phyloP scores from a whole-genome alignment of 1,140 invertebrate species.

The Xylocopa sonorina region DNA sequence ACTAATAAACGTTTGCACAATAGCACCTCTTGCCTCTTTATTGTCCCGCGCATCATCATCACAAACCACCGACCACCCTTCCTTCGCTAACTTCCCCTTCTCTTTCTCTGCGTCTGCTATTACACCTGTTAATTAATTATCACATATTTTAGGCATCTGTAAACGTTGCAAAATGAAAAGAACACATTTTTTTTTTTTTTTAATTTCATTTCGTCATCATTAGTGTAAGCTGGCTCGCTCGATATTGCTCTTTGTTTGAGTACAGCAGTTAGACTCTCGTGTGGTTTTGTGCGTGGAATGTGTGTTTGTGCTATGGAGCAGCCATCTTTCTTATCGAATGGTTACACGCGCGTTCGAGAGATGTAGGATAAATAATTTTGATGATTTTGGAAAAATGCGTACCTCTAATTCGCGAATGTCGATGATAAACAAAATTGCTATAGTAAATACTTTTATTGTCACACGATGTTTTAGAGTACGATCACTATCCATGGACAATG shows the following conservation, averaged over 20 bases:
- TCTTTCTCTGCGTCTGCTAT: conserved; percentile 82
- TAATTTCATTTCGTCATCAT: conserved; percentile 77
- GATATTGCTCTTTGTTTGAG: conserved; percentile 73
- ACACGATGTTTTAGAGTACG: too few species aligned
- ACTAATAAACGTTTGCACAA: conserved; percentile 67
- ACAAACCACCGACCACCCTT: conserved; percentile 82
- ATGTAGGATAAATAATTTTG: too few species aligned
- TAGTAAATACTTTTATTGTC: too few species aligned
- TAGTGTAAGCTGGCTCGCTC: conserved; percentile 81
- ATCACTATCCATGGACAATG: too few species aligned
- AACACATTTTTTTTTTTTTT: conserved; percentile 70
- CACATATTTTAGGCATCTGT: conserved; percentile 80
- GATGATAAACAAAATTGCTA: too few species aligned
- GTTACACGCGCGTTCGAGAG: conserved; percentile 9
- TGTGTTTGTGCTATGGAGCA: conserved; percentile 81
- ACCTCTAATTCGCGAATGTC: too few species aligned
- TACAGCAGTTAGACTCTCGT: conserved; percentile 80
- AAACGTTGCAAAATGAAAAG: conserved; percentile 69
- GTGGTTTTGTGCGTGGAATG: conserved; percentile 78
- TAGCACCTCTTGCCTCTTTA: conserved; percentile 78
- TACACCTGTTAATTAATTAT: conserved; percentile 83
- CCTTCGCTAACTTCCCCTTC: conserved; percentile 81
- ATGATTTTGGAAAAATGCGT: too few species aligned
- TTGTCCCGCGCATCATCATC: conserved; percentile 76
- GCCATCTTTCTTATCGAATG: conserved; percentile 68